Percentiles rank a stretch among this genome's conserved stretches.
Conservation (phyloP, 2,113 vertebrate genomes). For the Notiomystis cincta region DNA sequence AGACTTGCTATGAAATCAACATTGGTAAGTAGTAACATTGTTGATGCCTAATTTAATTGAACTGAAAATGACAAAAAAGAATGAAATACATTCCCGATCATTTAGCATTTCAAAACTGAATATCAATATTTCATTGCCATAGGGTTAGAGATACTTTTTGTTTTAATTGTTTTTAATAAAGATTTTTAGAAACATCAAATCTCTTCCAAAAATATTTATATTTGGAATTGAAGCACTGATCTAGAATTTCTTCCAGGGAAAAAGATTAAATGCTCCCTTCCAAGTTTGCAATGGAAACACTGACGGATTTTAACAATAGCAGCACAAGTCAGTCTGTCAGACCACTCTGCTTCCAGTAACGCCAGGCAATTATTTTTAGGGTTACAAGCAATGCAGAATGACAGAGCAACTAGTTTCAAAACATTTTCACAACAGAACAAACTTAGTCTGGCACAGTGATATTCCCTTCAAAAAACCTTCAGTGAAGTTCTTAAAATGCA, state of each 20-base stretch:
- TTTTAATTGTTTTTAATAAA: neutral
- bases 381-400: neutral
- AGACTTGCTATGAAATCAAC: neutral
- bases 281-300: constrained; percentile 46
- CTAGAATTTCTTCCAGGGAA: constrained; percentile 35
- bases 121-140: neutral
- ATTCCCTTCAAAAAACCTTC: neutral
- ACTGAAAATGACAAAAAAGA: neutral
- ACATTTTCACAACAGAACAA: neutral
- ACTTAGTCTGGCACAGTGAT: neutral
- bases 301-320: constrained; percentile 13
- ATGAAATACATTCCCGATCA: neutral
- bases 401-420: constrained; percentile 6
- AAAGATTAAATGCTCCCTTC: constrained; percentile 31
- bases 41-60: neutral
- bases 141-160: neutral
- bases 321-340: neutral
- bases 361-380: constrained; percentile 24
- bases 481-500: neutral
- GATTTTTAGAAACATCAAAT: neutral
- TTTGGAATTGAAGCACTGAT: neutral
- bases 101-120: neutral
- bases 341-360: neutral
- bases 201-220: neutral
- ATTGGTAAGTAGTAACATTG: neutral